Evolutionary conservation across 1,140 invertebrate species (phyloP).

Genomic region (Diachasma alloeum): DNA sequence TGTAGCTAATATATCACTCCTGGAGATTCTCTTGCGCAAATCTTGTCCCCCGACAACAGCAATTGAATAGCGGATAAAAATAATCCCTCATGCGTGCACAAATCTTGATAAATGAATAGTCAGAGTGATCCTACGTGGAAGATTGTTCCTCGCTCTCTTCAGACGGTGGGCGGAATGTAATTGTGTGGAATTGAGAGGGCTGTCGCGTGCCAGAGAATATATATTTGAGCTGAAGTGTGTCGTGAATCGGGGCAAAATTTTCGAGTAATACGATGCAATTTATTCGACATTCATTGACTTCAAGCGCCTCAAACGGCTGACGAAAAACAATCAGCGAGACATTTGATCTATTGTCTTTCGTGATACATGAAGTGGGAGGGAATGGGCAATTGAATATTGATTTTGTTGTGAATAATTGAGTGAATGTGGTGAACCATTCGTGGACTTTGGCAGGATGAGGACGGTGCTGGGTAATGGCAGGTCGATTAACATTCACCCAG

Average conservation of each 20-base stretch:
- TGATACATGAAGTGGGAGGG: not conserved
- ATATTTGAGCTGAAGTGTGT: not conserved
- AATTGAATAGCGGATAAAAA: too few relatives aligned
- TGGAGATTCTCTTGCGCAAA: too few relatives aligned
- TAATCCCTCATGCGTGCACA: not conserved
- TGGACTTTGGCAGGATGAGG: not conserved
- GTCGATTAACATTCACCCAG: slow-evolving; percentile 33
- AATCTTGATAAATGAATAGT: not conserved
- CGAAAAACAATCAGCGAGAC: not conserved
- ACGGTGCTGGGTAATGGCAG: slow-evolving; percentile 13
- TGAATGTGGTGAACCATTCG: slow-evolving; percentile 17
- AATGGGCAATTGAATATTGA: not conserved
- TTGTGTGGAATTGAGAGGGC: not conserved
- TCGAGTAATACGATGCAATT: not conserved
- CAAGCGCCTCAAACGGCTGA: not conserved
- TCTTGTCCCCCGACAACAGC: too few relatives aligned
- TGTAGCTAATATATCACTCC: too few relatives aligned
- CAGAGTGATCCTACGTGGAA: not conserved
- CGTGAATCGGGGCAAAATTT: not conserved
- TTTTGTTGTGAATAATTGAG: slow-evolving; percentile 1
- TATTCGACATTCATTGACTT: not conserved
- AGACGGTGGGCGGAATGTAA: not conserved
- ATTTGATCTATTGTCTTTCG: not conserved
- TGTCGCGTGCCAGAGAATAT: slow-evolving; percentile 7
- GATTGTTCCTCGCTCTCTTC: not conserved